These are phyloP conservation scores for Pogonophryne albipinna DNA, from an alignment of 2,797 vertebrate species.

Conservation along the genomic window DNA sequence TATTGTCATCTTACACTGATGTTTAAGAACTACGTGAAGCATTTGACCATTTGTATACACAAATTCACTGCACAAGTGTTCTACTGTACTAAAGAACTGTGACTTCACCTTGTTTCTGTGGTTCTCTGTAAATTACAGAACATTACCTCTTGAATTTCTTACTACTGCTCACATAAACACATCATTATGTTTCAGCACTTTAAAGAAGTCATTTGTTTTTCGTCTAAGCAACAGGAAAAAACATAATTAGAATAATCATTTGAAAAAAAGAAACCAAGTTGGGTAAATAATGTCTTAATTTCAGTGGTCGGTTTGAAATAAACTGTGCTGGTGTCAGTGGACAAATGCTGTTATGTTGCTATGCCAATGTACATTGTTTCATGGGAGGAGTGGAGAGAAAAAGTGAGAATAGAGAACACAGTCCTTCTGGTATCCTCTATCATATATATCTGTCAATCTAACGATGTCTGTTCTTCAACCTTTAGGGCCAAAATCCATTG, in stretches of 20 bases:
- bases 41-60: conserved; percentile 45
- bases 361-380: conserved; percentile 64
- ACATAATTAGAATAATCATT: conserved; percentile 29
- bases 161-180: conserved; percentile 67
- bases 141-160: conserved; percentile 72
- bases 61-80: conserved; percentile 60
- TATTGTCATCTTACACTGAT: conserved; percentile 31
- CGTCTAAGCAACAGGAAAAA: conserved; percentile 63
- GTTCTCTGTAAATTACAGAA: conserved; percentile 60
- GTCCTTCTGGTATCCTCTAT: conserved; percentile 76
- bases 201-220: conserved; percentile 70
- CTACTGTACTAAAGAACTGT: conserved; percentile 66
- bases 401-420: conserved; percentile 78
- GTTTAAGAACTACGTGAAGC: conserved; percentile 31
- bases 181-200: conserved; percentile 79
- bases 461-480: conserved; percentile 83
- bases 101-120: conserved; percentile 66
- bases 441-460: conserved; percentile 82
- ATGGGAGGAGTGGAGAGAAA: conserved; percentile 58
- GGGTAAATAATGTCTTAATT: conserved; percentile 42
- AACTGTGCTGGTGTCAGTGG: conserved; percentile 45
- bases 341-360: conserved; percentile 57
- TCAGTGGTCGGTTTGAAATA: conserved; percentile 53
- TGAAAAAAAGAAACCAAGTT: conserved; percentile 14
- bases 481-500: conserved; percentile 87